Evolutionary conservation across 2,888 invertebrate species (phyloP), one percentile per base, ranked within the genome.

Genomic region (Eledona agricola): DNA sequence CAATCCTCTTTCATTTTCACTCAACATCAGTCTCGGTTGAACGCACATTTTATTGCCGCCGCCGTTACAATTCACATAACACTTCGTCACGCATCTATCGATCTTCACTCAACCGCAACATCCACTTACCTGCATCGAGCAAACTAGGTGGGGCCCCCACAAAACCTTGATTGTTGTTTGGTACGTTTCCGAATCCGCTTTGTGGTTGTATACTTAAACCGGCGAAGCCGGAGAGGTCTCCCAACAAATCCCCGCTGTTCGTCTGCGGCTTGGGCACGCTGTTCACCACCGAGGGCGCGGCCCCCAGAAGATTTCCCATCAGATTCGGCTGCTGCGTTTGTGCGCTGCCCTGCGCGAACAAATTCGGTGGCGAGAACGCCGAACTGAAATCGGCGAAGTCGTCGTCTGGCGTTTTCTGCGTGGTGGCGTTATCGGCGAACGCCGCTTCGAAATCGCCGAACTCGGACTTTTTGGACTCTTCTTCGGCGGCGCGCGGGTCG

Each of bases 361-460:
- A 47, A 40, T 59, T 55, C 23, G 45, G 17, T 22, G 37, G 29
- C 10, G 47, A 20, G 75, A 91, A 92, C 4, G 90, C 90, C 28
- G 85, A 84, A 54, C 81, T 80, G 73, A 93, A 92, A 77, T 92
- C 93, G 0, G 91, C 93, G 76, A 93, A 93, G 58, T 88, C 88
- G 62, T 87, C 88, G 53, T 74, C 78, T 51, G 60, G 13, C 29
- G 60, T 62, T 47, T 56, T 51, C 15, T 6, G 51, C 66, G 55
- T 52, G 4, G 73, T 61, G 40, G 72, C n/a, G n/a, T n/a, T n/a
- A n/a, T n/a, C n/a, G n/a, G n/a, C 80, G 72, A 90, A 90, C 0
- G 88, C 90, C 55, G 84, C 81, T 2, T 85, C 79, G 71, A 92
- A 92, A 76, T 91, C 90, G 0, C 90, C 90, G 73, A 92, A 92